Evolutionary conservation across 2,888 invertebrate genomes (phyloP).

Genomic region (Coenonympha arcania): DNA sequence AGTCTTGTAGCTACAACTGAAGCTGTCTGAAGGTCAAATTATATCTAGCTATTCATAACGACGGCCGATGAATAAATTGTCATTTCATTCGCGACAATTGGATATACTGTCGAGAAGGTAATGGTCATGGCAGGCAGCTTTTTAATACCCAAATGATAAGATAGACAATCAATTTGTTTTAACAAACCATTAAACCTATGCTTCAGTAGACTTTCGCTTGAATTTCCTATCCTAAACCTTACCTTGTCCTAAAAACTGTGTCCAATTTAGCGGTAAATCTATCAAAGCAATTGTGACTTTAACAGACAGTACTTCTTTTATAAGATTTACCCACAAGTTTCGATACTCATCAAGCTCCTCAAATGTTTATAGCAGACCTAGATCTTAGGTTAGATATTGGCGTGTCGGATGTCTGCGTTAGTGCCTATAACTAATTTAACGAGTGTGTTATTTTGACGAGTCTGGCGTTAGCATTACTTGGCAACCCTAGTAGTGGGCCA

Average conservation of each 20-base stretch:
- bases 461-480: neutral
- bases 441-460: neutral
- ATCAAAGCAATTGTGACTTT: too few relatives aligned
- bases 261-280: neutral
- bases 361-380: too few relatives aligned
- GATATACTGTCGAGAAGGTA: slow-evolving; percentile 8
- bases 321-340: too few relatives aligned
- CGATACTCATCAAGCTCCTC: too few relatives aligned
- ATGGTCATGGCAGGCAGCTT: neutral
- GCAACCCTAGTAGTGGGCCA: slow-evolving; percentile 13
- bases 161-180: neutral
- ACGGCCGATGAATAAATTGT: slow-evolving; percentile 13
- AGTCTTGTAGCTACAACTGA: too few relatives aligned
- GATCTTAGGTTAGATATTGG: too few relatives aligned
- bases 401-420: too few relatives aligned
- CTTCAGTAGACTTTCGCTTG: too few relatives aligned
- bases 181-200: too few relatives aligned
- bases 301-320: too few relatives aligned
- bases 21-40: slow-evolving; percentile 13
- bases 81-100: slow-evolving; percentile 14
- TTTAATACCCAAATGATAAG: neutral
- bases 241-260: too few relatives aligned
- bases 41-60: neutral
- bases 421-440: neutral
- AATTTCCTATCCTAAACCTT: too few relatives aligned